Percentiles rank a stretch among this genome's conserved stretches.
phyloP scores from a whole-genome alignment of 1,140 invertebrate genomes.

The Arctopsyche grandis region DNA sequence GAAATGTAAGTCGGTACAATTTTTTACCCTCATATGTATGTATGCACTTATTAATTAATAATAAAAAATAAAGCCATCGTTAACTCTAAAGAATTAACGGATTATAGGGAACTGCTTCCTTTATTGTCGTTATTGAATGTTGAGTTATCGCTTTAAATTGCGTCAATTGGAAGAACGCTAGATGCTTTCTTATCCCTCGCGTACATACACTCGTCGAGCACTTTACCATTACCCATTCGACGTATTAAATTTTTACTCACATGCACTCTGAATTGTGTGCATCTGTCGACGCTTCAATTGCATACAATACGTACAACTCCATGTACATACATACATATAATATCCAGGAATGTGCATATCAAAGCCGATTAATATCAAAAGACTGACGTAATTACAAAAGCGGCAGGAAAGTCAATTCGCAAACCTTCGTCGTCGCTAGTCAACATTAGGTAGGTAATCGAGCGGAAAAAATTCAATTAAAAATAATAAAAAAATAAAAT shows the following conservation, averaged over 20 bases:
- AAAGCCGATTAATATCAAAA: neutral
- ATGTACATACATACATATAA: neutral
- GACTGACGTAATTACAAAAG: too few relatives aligned
- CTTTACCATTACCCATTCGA: neutral
- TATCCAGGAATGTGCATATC: neutral
- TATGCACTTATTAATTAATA: too few relatives aligned
- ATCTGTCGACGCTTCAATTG: neutral
- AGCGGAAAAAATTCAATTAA: neutral
- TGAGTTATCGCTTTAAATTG: constrained; percentile 31
- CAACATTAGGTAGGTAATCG: too few relatives aligned
- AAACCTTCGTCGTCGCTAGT: too few relatives aligned
- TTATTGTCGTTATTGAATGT: constrained; percentile 14
- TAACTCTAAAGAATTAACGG: too few relatives aligned
- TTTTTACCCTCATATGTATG: too few relatives aligned
- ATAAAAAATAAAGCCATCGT: too few relatives aligned
- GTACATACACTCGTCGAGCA: too few relatives aligned
- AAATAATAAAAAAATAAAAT: neutral
- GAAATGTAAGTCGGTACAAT: too few relatives aligned
- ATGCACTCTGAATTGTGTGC: neutral
- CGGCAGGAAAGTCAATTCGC: too few relatives aligned
- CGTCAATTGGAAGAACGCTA: constrained; percentile 28
- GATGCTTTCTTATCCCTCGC: neutral
- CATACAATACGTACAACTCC: neutral
- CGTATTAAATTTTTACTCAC: constrained; percentile 6
- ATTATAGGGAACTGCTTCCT: constrained; percentile 5